Percentiles rank a stretch among this genome's conserved stretches.
Evolutionary conservation across 2,888 invertebrate genomes (phyloP).

Genomic region (Phortica okadai): DNA sequence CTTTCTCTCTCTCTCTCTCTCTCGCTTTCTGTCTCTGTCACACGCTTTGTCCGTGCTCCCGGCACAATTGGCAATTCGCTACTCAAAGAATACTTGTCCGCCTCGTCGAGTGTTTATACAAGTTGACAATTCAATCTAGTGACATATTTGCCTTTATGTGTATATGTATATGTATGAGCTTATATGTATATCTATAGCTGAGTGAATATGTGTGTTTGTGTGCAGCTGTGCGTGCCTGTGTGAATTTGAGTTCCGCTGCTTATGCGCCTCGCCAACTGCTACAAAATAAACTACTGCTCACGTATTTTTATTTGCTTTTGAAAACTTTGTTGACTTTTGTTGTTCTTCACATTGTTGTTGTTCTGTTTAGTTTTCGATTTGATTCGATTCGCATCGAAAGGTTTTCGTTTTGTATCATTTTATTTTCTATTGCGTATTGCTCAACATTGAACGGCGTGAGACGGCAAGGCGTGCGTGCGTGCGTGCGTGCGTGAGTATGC

Average conservation of each 20-base stretch:
- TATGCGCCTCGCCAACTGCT: constrained; percentile 2
- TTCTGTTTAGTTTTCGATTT: constrained; percentile 4
- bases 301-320: constrained; percentile 25
- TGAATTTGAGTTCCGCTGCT: not conserved
- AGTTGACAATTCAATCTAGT: constrained; percentile 52
- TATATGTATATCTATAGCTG: not conserved
- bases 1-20: not conserved
- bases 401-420: too few relatives aligned
- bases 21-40: not conserved
- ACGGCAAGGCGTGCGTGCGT: too few relatives aligned
- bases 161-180: not conserved
- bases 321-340: constrained; percentile 20
- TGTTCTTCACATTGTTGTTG: not conserved
- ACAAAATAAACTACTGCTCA: constrained; percentile 15
- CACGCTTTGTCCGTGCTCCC: not conserved
- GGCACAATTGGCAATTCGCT: not conserved
- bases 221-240: not conserved
- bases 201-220: not conserved
- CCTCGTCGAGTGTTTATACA: constrained; percentile 27
- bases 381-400: not conserved
- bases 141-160: constrained; percentile 5
- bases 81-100: not conserved
- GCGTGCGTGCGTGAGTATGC: too few relatives aligned
- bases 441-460: too few relatives aligned
- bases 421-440: too few relatives aligned